Evolutionary conservation across 1,140 invertebrate genomes (phyloP).

Genomic region (Saccostrea cuccullata): DNA sequence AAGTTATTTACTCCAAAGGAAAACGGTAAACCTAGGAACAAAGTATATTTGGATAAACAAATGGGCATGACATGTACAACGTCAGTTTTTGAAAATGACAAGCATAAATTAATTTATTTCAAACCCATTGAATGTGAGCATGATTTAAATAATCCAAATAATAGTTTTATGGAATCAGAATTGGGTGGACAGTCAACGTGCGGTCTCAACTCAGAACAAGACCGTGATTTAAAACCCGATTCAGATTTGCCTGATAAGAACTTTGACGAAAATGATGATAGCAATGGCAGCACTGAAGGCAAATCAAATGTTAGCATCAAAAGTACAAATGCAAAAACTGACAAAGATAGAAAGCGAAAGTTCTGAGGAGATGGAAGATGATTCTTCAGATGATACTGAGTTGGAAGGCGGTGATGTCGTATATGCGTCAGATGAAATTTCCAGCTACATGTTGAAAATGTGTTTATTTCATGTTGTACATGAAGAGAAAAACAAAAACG

Average conservation of each 20-base stretch:
- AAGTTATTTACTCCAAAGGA: not conserved
- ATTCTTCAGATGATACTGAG: not conserved
- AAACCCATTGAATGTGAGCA: not conserved
- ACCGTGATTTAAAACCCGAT: no score
- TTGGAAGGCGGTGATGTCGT: not conserved
- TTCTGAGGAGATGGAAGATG: not conserved
- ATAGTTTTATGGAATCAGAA: not conserved
- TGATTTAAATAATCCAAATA: not conserved
- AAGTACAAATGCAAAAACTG: not conserved
- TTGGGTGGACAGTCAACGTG: not conserved
- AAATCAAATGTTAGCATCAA: not conserved
- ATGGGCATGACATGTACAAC: not conserved
- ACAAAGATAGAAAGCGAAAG: not conserved
- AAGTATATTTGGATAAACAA: not conserved
- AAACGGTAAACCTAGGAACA: not conserved
- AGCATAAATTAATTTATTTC: not conserved
- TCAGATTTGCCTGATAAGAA: no score
- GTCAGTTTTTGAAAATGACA: not conserved
- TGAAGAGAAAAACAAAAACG: not conserved
- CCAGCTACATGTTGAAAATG: conserved; percentile 36
- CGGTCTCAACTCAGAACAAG: no score
- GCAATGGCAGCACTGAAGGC: not conserved
- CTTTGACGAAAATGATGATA: not conserved
- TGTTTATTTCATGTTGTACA: conserved; percentile 28
- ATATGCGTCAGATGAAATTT: conserved; percentile 19